A percentile compares a stretch with the other conserved stretches of the same genome.
These are phyloP conservation scores for Carassius auratus DNA, from an alignment of 2,113 vertebrate genomes.

Conservation along the genomic window DNA sequence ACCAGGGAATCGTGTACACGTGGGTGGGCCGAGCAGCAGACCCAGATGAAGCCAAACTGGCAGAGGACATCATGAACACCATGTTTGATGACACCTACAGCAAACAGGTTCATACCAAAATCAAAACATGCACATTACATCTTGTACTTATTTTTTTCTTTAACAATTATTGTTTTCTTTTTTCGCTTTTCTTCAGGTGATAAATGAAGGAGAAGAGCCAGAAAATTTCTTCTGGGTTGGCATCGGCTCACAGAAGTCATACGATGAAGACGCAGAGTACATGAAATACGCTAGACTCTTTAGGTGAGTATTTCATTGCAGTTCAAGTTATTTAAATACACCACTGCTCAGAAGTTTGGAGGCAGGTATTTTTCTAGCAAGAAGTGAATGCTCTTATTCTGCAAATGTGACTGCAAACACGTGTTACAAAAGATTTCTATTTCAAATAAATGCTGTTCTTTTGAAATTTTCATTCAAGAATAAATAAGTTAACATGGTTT, in stretches of 20 bases:
- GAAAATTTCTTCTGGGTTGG: constrained; percentile 99
- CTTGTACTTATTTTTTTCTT: neutral
- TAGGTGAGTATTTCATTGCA: constrained; percentile 75
- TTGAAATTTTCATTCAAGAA: neutral
- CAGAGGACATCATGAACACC: constrained; percentile 94
- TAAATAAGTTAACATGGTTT: neutral
- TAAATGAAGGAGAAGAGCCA: constrained; percentile 94
- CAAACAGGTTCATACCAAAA: constrained; percentile 83
- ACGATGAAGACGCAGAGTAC: constrained; percentile 92
- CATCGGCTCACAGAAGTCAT: constrained; percentile 90
- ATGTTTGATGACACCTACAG: constrained; percentile 97
- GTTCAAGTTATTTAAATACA: neutral
- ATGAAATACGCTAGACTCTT: constrained; percentile 96
- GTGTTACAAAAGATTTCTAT: neutral
- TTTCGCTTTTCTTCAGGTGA: constrained; percentile 78
- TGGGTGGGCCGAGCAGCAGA: constrained; percentile 95
- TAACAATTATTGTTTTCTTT: neutral
- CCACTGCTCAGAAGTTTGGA: neutral
- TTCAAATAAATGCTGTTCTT: neutral
- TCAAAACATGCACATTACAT: neutral
- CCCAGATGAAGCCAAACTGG: constrained; percentile 93
- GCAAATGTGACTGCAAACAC: neutral
- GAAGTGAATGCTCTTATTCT: neutral
- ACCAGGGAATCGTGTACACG: constrained; percentile 97
- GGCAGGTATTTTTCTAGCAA: neutral